phyloP scores from a whole-genome alignment of 2,888 invertebrate genomes.

The Drosophila gaucha region DNA sequence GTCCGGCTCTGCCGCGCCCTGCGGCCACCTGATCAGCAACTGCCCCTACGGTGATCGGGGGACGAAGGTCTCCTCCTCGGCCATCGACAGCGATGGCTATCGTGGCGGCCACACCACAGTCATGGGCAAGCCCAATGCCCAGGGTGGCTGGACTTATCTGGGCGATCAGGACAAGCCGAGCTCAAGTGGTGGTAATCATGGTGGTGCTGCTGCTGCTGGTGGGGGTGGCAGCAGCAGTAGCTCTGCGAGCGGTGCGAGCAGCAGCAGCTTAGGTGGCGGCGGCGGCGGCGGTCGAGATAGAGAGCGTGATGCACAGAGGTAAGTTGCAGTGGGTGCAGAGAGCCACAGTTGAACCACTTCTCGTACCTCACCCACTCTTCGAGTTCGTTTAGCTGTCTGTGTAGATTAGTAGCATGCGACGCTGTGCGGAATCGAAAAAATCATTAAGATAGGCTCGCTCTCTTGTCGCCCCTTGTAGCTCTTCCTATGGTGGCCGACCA shows the following conservation, averaged over 20 bases:
- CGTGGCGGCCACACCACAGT: conserved; percentile 64
- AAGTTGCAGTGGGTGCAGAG: conserved; percentile 76
- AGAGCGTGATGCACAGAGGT: conserved; percentile 67
- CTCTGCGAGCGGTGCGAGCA: conserved; percentile 27
- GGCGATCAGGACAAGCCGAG: conserved; percentile 74
- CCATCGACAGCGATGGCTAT: conserved; percentile 71
- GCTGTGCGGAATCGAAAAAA: conserved; percentile 63
- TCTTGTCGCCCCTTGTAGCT: conserved; percentile 84
- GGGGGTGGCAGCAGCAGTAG: conserved; percentile 52
- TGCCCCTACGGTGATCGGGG: conserved; percentile 68
- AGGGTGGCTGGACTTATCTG: conserved; percentile 75
- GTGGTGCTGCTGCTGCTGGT: conserved; percentile 43
- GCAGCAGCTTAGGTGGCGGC: conserved; percentile 45
- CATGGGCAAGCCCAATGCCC: conserved; percentile 48
- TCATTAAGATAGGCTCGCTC: conserved; percentile 84
- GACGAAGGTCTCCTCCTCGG: conserved; percentile 71
- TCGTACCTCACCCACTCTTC: neutral
- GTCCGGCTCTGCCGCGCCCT: conserved; percentile 51
- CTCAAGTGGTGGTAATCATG: conserved; percentile 35
- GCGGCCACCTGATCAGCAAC: conserved; percentile 64
- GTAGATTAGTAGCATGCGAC: conserved; percentile 2
- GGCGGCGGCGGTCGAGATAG: conserved; percentile 56
- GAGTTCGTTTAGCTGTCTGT: neutral
- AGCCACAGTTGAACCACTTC: conserved; percentile 7
- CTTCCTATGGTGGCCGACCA: conserved; percentile 84